phyloP scores from a whole-genome alignment of 2,888 invertebrate genomes.

The Sarcophaga variegata region DNA sequence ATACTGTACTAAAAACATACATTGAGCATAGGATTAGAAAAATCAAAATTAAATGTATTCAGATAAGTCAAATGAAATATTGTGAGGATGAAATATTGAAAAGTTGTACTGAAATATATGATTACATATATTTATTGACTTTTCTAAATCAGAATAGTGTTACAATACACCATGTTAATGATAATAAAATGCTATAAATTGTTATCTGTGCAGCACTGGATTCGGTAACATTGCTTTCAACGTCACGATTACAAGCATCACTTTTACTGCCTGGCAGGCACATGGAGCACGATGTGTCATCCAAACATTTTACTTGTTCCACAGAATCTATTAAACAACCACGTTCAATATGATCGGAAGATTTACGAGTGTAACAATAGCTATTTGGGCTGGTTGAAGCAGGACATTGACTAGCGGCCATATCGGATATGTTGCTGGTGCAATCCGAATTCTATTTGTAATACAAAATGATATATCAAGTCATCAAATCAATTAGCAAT shows the following conservation, averaged over 20 bases:
- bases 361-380: slow-evolving; percentile 76
- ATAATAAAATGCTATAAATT: slow-evolving; percentile 1
- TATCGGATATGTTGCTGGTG: slow-evolving; percentile 50
- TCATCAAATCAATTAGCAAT: not conserved
- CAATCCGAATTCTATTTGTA: slow-evolving; percentile 73
- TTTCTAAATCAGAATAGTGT: slow-evolving; percentile 12
- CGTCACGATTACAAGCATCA: slow-evolving; percentile 76
- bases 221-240: slow-evolving; percentile 57
- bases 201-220: slow-evolving; percentile 11
- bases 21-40: too few relatives aligned
- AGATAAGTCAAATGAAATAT: too few relatives aligned
- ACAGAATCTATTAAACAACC: slow-evolving; percentile 76
- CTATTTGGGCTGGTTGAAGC: slow-evolving; percentile 76
- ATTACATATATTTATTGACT: not conserved
- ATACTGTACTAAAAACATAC: too few relatives aligned
- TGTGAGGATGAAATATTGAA: too few relatives aligned
- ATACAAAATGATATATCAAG: not conserved
- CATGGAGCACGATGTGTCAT: slow-evolving; percentile 73
- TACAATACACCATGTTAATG: not conserved
- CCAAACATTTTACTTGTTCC: slow-evolving; percentile 75
- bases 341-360: slow-evolving; percentile 68
- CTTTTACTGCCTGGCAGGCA: slow-evolving; percentile 73
- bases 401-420: slow-evolving; percentile 74
- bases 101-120: too few relatives aligned
- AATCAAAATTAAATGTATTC: too few relatives aligned